Evolutionary conservation across 2,113 vertebrate genomes (phyloP).

Genomic region (Lampris megalopsis): DNA sequence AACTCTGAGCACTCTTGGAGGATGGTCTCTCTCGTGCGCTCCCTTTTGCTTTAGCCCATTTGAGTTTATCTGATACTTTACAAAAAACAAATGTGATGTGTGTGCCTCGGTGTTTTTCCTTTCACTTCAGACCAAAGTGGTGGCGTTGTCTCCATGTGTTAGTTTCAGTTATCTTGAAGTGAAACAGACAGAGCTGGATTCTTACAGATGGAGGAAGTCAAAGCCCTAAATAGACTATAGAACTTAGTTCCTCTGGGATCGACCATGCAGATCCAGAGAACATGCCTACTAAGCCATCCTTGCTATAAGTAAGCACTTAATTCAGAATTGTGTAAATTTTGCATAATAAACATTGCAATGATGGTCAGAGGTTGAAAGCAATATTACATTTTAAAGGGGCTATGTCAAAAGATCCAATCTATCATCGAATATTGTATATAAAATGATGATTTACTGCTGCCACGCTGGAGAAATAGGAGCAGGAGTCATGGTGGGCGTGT

Average conservation of each 20-base stretch:
- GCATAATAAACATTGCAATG: conserved; percentile 23
- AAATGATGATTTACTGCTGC: conserved; percentile 53
- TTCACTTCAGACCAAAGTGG: background rate
- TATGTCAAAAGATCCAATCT: conserved; percentile 43
- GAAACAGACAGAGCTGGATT: too few relatives aligned
- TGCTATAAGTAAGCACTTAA: background rate
- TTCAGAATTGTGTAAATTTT: background rate
- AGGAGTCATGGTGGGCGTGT: conserved; percentile 9
- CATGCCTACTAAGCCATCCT: background rate
- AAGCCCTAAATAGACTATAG: too few relatives aligned
- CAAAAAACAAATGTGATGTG: background rate
- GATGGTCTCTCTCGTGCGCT: conserved; percentile 27
- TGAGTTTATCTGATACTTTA: conserved; percentile 1
- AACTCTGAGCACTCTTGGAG: conserved; percentile 5
- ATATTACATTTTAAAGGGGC: conserved; percentile 11
- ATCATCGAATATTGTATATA: conserved; percentile 5
- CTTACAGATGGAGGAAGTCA: too few relatives aligned
- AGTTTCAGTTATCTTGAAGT: too few relatives aligned
- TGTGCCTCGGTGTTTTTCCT: background rate
- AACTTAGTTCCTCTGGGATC: too few relatives aligned
- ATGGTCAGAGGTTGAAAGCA: conserved; percentile 48
- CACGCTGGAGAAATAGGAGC: conserved; percentile 44
- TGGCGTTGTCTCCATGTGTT: too few relatives aligned
- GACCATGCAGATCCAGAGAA: too few relatives aligned
- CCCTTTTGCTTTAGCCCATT: conserved; percentile 29